phyloP scores from a whole-genome alignment of 2,113 vertebrate genomes.

The Actenoides lindsayi region DNA sequence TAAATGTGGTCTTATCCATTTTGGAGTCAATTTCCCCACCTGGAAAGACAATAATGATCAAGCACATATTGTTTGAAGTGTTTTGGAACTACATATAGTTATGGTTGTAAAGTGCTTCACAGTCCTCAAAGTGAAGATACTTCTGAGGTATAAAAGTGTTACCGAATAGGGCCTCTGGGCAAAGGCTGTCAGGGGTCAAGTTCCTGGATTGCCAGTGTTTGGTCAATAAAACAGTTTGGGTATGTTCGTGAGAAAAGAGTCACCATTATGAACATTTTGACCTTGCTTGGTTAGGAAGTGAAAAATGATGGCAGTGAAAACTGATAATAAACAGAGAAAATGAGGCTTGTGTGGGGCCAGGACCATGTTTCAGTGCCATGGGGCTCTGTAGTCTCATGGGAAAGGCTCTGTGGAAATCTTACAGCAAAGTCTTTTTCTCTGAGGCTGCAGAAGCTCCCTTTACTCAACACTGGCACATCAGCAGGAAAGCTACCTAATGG shows the following conservation, averaged over 20 bases:
- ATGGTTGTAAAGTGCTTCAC: background rate
- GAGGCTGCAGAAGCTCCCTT: background rate
- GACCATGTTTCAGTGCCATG: rapidly evolving
- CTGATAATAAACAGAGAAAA: background rate
- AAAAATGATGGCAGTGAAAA: background rate
- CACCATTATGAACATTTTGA: background rate
- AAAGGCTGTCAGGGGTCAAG: background rate
- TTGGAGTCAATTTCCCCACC: background rate
- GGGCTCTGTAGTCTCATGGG: background rate
- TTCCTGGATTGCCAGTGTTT: rapidly evolving
- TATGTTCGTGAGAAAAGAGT: background rate
- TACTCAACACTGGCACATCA: background rate
- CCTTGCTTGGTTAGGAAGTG: background rate
- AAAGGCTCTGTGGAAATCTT: background rate
- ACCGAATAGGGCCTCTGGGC: background rate
- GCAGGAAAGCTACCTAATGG: background rate
- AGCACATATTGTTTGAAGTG: background rate
- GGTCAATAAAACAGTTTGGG: background rate
- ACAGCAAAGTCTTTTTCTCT: background rate
- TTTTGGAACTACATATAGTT: background rate
- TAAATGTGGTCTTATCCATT: background rate
- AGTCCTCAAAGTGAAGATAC: background rate
- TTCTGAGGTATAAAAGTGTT: background rate
- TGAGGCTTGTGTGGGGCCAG: background rate
- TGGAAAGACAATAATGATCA: background rate